Conservation (phyloP, 2,888 invertebrate genomes). For the Leptopilina syphax region DNA sequence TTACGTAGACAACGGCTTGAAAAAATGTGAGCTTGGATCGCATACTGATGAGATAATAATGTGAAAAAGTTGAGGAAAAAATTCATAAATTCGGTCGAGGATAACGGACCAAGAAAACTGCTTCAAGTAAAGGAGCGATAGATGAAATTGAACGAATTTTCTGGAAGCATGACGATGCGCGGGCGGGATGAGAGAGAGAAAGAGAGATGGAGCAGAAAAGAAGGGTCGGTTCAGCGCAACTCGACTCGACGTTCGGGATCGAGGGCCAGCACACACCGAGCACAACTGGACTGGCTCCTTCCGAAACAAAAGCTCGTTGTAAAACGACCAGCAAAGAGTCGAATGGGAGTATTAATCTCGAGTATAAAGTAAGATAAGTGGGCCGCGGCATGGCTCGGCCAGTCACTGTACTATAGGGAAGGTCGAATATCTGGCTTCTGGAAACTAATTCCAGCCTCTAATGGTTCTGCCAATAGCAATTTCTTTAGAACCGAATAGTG, state of each 20-base stretch:
- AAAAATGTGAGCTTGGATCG: not conserved
- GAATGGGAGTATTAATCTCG: constrained; percentile 64
- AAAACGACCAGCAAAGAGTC: constrained; percentile 32
- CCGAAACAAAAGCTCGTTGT: constrained; percentile 51
- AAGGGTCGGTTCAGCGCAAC: not conserved
- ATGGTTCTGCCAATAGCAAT: constrained; percentile 72
- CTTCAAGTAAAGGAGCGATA: constrained; percentile 1
- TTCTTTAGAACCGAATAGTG: constrained; percentile 65
- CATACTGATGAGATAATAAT: constrained; percentile 13
- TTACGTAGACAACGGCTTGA: not conserved
- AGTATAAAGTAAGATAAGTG: constrained; percentile 69
- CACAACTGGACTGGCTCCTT: constrained; percentile 18
- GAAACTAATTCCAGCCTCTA: constrained; percentile 69
- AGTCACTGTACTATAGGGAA: constrained; percentile 46
- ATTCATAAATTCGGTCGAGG: constrained; percentile 16
- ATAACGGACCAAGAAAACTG: constrained; percentile 27
- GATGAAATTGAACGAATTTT: constrained; percentile 27
- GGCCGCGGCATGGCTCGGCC: constrained; percentile 52
- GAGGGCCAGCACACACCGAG: constrained; percentile 3
- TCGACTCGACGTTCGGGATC: not conserved
- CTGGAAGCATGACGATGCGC: not conserved
- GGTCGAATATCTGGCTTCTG: constrained; percentile 52
- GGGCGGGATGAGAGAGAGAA: not conserved
- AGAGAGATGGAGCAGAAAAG: not conserved
- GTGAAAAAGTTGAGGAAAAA: constrained; percentile 10